These are phyloP conservation scores for Alfaro cultratus DNA, from an alignment of 2,797 vertebrate genomes.

Conservation along the genomic window DNA sequence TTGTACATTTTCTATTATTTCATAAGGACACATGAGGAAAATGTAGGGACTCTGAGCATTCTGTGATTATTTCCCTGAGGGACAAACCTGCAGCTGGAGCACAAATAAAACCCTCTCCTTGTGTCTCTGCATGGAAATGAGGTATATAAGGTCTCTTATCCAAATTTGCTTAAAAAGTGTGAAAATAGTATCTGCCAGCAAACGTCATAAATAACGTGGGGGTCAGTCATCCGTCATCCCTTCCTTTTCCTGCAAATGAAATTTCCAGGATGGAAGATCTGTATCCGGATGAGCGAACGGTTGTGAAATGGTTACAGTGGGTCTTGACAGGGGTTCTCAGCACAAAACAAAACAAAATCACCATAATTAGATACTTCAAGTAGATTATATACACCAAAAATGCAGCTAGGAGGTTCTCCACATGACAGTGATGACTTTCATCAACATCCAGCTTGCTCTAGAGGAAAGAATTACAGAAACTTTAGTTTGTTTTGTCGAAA, in stretches of 20 bases:
- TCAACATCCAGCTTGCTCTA: conserved; percentile 51
- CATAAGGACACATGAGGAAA: conserved; percentile 29
- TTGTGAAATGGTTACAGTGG: conserved; percentile 60
- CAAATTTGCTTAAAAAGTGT: conserved; percentile 25
- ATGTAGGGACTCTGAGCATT: conserved; percentile 39
- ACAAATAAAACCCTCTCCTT: conserved; percentile 63
- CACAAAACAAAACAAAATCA: conserved; percentile 34
- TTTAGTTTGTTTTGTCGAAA: background rate
- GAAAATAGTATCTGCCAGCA: conserved; percentile 16
- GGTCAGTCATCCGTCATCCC: conserved; percentile 24
- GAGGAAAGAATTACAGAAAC: conserved; percentile 16
- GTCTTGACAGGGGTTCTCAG: conserved; percentile 57
- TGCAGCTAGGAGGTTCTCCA: conserved; percentile 60
- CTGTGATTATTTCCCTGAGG: conserved; percentile 78
- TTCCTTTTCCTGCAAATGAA: conserved; percentile 4
- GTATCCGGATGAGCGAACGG: conserved; percentile 33
- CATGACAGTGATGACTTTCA: conserved; percentile 56
- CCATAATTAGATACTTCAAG: conserved; percentile 67
- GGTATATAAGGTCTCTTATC: conserved; percentile 74
- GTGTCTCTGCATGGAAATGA: conserved; percentile 73
- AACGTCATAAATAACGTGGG: conserved; percentile 29
- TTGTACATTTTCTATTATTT: conserved; percentile 41
- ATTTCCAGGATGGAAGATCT: conserved; percentile 34
- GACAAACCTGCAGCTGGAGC: conserved; percentile 74
- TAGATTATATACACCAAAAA: conserved; percentile 69